These are phyloP conservation scores for Xylota sylvarum DNA, from an alignment of 2,888 invertebrate species.

Conservation along the genomic window DNA sequence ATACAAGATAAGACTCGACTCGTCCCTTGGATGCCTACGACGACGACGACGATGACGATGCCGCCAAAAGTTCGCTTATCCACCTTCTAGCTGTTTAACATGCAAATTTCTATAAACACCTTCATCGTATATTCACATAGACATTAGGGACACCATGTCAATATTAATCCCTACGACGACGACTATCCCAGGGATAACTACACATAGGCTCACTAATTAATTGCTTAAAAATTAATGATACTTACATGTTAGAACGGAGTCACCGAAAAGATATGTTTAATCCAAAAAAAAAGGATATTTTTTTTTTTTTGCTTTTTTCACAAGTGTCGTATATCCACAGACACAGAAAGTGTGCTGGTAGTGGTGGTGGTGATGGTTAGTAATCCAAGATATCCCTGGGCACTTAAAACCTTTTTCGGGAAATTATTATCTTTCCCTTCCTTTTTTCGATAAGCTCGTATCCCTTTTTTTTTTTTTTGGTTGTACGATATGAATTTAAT, in stretches of 20 bases:
- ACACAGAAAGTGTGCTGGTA: not conserved
- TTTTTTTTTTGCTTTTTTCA: not conserved
- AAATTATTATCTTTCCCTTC: not conserved
- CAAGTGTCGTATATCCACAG: conserved; percentile 51
- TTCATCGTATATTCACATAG: conserved; percentile 31
- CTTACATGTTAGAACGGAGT: conserved; percentile 61
- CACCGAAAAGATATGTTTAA: conserved; percentile 19
- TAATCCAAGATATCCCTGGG: conserved; percentile 51
- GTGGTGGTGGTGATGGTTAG: not conserved
- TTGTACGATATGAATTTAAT: conserved; percentile 58
- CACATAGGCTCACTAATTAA: conserved; percentile 60
- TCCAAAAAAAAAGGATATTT: conserved; percentile 31
- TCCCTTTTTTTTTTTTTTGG: conserved; percentile 5
- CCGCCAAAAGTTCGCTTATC: conserved; percentile 16
- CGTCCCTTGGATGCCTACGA: not conserved
- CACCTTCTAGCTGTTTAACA: conserved; percentile 38
- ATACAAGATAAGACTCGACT: conserved; percentile 2
- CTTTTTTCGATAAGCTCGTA: conserved; percentile 28
- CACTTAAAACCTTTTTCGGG: conserved; percentile 21
- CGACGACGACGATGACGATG: not conserved
- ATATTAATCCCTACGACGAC: conserved; percentile 39
- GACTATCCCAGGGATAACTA: conserved; percentile 10
- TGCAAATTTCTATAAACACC: conserved; percentile 57
- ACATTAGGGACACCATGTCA: conserved; percentile 34
- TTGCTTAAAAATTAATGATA: conserved; percentile 70